phyloP scores from a whole-genome alignment of 2,113 vertebrate genomes.

The Blennius ocellaris region DNA sequence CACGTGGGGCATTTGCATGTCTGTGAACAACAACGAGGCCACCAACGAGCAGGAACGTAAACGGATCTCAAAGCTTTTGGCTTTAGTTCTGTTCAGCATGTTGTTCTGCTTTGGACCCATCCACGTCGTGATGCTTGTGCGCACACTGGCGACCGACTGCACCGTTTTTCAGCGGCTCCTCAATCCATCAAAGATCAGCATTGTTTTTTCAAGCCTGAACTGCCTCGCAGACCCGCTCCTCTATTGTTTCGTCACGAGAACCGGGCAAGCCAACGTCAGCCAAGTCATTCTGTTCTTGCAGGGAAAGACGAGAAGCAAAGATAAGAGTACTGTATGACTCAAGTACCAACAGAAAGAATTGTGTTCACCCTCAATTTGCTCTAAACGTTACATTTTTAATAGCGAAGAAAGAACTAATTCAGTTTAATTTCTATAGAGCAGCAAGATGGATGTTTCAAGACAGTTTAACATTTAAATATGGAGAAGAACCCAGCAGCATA shows the following conservation, averaged over 20 bases:
- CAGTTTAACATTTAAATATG: too few relatives aligned
- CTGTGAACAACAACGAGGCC: slow-evolving; percentile 86
- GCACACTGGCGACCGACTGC: slow-evolving; percentile 72
- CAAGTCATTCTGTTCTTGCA: slow-evolving; percentile 81
- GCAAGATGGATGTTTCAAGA: too few relatives aligned
- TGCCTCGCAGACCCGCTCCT: slow-evolving; percentile 90
- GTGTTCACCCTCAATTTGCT: too few relatives aligned
- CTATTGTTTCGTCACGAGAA: slow-evolving; percentile 90
- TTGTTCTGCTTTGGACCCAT: slow-evolving; percentile 89
- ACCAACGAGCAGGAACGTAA: slow-evolving; percentile 83
- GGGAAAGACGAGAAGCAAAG: slow-evolving; percentile 25
- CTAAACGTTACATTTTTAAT: too few relatives aligned
- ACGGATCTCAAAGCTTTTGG: slow-evolving; percentile 83
- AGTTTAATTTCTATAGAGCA: too few relatives aligned
- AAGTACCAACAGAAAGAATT: not conserved
- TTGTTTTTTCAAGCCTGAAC: slow-evolving; percentile 86
- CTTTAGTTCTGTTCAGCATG: slow-evolving; percentile 82
- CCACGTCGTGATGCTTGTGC: slow-evolving; percentile 85
- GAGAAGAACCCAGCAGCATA: too few relatives aligned
- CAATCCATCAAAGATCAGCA: slow-evolving; percentile 83
- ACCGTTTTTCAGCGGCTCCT: slow-evolving; percentile 40
- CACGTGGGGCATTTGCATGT: slow-evolving; percentile 83
- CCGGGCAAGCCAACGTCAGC: slow-evolving; percentile 81
- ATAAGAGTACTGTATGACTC: not conserved
- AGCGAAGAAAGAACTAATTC: too few relatives aligned